These are phyloP conservation scores for Cryptoleucopteryx plumbea DNA, from an alignment of 2,113 vertebrate species.

Conservation along the genomic window DNA sequence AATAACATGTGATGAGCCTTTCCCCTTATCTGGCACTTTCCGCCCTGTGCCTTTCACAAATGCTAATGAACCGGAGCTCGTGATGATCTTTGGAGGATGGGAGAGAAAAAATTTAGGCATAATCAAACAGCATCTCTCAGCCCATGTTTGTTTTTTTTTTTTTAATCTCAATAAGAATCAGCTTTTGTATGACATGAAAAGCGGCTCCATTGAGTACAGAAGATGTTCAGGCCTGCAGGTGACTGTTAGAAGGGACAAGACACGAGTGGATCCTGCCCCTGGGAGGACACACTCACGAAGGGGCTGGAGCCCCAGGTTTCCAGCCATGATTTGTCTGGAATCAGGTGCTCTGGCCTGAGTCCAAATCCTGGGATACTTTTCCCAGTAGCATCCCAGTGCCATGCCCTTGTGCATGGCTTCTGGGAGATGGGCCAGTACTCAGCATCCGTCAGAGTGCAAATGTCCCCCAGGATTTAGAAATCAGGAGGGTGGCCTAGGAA, in stretches of 20 bases:
- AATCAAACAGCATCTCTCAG: constrained; percentile 14
- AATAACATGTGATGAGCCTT: constrained; percentile 40
- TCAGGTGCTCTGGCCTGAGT: neutral
- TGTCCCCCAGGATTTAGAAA: neutral
- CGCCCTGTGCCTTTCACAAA: neutral
- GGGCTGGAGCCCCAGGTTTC: neutral
- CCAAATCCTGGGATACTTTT: neutral
- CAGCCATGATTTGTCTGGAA: neutral
- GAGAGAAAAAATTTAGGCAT: neutral
- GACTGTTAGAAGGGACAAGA: neutral
- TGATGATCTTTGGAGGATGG: constrained; percentile 25
- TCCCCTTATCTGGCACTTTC: constrained; percentile 47
- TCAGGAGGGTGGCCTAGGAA: neutral
- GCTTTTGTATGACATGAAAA: neutral
- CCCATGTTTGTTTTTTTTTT: neutral
- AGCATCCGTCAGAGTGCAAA: neutral
- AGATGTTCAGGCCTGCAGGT: neutral
- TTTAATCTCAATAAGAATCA: neutral
- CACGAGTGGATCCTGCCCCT: neutral
- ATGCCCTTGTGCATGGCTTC: neutral
- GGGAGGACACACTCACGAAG: neutral
- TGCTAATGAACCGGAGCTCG: neutral
- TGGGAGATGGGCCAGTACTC: neutral
- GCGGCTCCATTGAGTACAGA: neutral
- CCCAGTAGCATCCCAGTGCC: neutral